Percentiles rank a stretch among this genome's conserved stretches.
These are phyloP conservation scores for Siderastrea siderea DNA, from an alignment of 92 coral and sea anemone species.

Conservation along the genomic window DNA sequence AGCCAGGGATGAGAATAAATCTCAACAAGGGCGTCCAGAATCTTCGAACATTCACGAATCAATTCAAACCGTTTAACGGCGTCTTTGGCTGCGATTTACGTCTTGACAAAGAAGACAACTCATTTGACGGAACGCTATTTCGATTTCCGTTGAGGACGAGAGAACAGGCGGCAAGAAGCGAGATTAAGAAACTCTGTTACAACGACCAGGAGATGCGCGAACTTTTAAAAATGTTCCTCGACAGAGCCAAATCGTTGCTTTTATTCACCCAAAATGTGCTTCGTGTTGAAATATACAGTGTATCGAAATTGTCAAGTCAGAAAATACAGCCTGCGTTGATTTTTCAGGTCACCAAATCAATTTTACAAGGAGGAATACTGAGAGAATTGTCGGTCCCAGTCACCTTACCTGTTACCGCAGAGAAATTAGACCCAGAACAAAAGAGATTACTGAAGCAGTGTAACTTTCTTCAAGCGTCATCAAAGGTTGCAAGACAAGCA, in stretches of 20 bases:
- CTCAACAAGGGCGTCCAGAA: background rate
- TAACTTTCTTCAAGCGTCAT: constrained; percentile 75
- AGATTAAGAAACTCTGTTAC: constrained; percentile 77
- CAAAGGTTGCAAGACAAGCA: constrained; percentile 16
- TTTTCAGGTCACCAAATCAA: constrained; percentile 63
- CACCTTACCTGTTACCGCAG: constrained; percentile 61
- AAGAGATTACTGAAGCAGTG: constrained; percentile 60
- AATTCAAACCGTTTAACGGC: constrained; percentile 87
- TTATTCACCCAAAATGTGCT: constrained; percentile 86
- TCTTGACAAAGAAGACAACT: constrained; percentile 43
- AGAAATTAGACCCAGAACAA: constrained; percentile 35
- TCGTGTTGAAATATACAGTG: constrained; percentile 70
- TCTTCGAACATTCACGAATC: constrained; percentile 17
- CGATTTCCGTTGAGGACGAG: constrained; percentile 89
- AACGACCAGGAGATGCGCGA: constrained; percentile 67
- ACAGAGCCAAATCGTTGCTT: constrained; percentile 79
- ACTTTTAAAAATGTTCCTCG: constrained; percentile 63
- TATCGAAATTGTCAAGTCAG: constrained; percentile 39
- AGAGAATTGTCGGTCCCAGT: constrained; percentile 16
- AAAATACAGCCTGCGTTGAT: constrained; percentile 36
- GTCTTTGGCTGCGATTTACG: constrained; percentile 86
- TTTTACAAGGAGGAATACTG: background rate
- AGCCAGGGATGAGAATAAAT: constrained; percentile 34
- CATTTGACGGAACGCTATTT: constrained; percentile 86
- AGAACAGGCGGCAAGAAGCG: constrained; percentile 75